phyloP scores from a whole-genome alignment of 1,140 invertebrate genomes.

The Andrena cerasifolii region DNA sequence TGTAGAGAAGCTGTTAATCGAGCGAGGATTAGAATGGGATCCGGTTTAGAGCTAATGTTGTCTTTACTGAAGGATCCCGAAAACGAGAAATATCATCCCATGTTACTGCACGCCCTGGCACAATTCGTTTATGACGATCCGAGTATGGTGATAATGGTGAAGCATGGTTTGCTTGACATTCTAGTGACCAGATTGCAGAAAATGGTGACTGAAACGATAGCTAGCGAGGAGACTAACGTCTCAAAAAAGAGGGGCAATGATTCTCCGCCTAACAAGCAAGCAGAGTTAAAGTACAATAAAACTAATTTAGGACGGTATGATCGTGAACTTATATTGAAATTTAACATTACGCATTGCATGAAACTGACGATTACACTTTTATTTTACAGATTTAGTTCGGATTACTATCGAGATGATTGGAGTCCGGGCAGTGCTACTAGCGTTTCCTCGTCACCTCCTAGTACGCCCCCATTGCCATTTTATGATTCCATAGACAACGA shows the following conservation, averaged over 20 bases:
- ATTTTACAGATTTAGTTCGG: conserved; percentile 71
- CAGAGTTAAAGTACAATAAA: conserved; percentile 63
- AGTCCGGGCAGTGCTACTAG: conserved; percentile 73
- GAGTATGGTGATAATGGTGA: conserved; percentile 73
- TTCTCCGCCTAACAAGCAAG: conserved; percentile 47
- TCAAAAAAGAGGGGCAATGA: conserved; percentile 67
- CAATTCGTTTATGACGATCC: conserved; percentile 73
- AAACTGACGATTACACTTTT: background rate
- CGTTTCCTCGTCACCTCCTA: conserved; percentile 73
- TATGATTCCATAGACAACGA: conserved; percentile 60
- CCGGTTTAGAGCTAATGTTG: conserved; percentile 74
- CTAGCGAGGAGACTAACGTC: conserved; percentile 48
- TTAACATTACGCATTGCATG: background rate
- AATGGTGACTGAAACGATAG: conserved; percentile 59
- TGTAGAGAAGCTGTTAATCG: conserved; percentile 78
- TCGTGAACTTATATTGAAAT: background rate
- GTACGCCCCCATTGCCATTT: conserved; percentile 71
- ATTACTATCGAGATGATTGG: conserved; percentile 75
- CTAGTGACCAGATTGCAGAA: conserved; percentile 68
- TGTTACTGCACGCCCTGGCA: conserved; percentile 70
- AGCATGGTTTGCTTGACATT: conserved; percentile 74
- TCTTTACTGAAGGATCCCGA: conserved; percentile 66
- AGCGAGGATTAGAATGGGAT: conserved; percentile 59
- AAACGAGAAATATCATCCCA: conserved; percentile 68
- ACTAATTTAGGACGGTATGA: conserved; percentile 60